phyloP scores from a whole-genome alignment of 2,113 vertebrate species.

The Antechinus flavipes region DNA sequence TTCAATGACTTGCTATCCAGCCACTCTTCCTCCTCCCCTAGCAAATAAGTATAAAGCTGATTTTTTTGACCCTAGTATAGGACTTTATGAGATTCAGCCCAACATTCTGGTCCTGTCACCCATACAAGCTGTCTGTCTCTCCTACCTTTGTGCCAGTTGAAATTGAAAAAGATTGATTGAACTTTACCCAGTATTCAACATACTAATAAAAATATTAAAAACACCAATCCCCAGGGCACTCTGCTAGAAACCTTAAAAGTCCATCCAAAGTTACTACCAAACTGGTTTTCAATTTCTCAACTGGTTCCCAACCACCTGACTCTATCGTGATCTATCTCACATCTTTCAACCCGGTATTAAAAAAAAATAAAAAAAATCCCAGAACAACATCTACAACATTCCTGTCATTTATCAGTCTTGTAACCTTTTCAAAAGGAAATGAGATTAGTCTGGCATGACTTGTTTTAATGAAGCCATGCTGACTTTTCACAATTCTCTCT shows the following conservation, averaged over 20 bases:
- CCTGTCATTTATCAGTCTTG: not conserved
- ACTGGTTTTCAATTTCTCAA: too few species aligned
- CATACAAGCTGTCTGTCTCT: not conserved
- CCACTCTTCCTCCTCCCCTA: not conserved
- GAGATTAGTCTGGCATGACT: not conserved
- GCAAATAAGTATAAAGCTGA: not conserved
- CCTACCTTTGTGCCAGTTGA: not conserved
- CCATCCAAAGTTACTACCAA: too few species aligned
- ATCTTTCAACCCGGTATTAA: not conserved
- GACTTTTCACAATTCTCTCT: not conserved
- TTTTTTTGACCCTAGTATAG: not conserved
- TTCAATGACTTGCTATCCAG: not conserved
- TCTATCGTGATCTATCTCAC: not conserved
- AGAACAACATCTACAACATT: not conserved
- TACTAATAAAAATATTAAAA: too few species aligned
- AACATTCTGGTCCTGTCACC: not conserved
- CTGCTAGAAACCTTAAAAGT: too few species aligned
- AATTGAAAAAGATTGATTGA: not conserved
- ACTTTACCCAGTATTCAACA: too few species aligned
- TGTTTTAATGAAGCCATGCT: not conserved
- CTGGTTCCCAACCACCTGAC: not conserved
- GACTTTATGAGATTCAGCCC: not conserved
- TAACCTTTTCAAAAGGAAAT: not conserved
- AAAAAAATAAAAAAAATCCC: not conserved
- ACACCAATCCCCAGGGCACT: too few species aligned